Conservation (phyloP, 2,797 vertebrate genomes). For the Lepilemur ruficaudatus region DNA sequence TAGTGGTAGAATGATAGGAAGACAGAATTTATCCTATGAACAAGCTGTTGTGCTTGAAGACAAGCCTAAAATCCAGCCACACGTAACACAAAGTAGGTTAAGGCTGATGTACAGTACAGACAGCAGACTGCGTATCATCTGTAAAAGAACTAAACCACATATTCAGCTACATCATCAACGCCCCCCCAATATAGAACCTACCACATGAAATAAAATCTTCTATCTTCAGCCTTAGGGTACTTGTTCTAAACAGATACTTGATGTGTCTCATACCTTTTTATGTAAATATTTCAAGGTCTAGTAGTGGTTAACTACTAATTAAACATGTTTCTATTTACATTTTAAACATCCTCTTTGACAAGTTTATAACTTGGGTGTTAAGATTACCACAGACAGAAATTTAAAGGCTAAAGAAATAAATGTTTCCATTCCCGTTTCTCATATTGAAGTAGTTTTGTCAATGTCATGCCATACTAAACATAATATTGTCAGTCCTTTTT, state of each 20-base stretch:
- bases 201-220: background rate
- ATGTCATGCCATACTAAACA: background rate
- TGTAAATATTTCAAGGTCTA: slow-evolving; percentile 23
- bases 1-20: background rate
- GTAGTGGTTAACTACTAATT: background rate
- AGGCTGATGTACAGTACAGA: fast-evolving
- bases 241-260: background rate
- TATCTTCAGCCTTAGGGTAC: background rate
- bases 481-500: background rate
- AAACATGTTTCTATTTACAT: slow-evolving; percentile 42
- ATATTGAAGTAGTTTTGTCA: background rate
- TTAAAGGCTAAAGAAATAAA: slow-evolving; percentile 11
- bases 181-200: fast-evolving
- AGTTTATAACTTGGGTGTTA: slow-evolving; percentile 40
- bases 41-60: background rate
- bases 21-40: background rate
- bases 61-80: background rate
- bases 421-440: background rate
- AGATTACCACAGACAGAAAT: background rate
- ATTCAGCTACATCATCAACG: background rate
- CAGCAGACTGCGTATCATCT: fast-evolving
- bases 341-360: slow-evolving; percentile 19
- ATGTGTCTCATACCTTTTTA: background rate
- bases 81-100: fast-evolving
- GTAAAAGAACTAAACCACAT: background rate